Percentiles rank a stretch among this genome's conserved stretches.
phyloP scores from a whole-genome alignment of 2,888 invertebrate genomes.

The Drepana falcataria region DNA sequence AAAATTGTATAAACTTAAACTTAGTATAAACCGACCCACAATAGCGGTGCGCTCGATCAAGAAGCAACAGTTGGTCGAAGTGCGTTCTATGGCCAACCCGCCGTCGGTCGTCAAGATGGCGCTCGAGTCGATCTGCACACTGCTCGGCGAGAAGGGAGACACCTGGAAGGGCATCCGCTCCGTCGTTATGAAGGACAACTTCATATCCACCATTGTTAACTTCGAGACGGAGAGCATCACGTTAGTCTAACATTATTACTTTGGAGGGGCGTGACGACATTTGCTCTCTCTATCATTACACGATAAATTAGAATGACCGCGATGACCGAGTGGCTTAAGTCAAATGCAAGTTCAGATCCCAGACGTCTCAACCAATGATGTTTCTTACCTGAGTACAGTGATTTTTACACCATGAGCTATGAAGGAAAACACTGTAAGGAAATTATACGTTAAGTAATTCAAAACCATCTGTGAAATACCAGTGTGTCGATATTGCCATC shows the following conservation, averaged over 20 bases:
- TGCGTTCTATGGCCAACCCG: constrained; percentile 96
- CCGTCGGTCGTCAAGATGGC: constrained; percentile 95
- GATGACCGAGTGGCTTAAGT: too few species aligned
- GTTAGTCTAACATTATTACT: constrained; percentile 85
- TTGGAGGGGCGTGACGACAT: constrained; percentile 26
- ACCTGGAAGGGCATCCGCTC: constrained; percentile 97
- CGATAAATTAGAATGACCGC: too few species aligned
- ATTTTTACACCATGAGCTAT: too few species aligned
- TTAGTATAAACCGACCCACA: constrained; percentile 44
- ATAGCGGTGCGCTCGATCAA: constrained; percentile 96
- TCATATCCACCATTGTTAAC: constrained; percentile 95
- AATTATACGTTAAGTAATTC: too few species aligned
- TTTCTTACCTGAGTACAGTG: too few species aligned
- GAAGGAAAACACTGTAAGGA: too few species aligned
- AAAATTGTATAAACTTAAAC: constrained; percentile 6
- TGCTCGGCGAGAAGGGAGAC: constrained; percentile 92
- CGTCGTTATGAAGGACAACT: constrained; percentile 96
- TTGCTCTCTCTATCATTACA: constrained; percentile 6
- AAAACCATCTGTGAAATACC: too few species aligned
- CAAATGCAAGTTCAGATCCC: too few species aligned
- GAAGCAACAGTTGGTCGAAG: constrained; percentile 96
- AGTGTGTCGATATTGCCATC: too few species aligned
- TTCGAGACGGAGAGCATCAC: constrained; percentile 95
- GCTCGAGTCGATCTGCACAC: constrained; percentile 94
- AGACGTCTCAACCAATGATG: too few species aligned